A percentile compares a stretch with the other conserved stretches of the same genome.
These are phyloP conservation scores for Pantala flavescens DNA, from an alignment of 1,140 invertebrate genomes.

Conservation along the genomic window DNA sequence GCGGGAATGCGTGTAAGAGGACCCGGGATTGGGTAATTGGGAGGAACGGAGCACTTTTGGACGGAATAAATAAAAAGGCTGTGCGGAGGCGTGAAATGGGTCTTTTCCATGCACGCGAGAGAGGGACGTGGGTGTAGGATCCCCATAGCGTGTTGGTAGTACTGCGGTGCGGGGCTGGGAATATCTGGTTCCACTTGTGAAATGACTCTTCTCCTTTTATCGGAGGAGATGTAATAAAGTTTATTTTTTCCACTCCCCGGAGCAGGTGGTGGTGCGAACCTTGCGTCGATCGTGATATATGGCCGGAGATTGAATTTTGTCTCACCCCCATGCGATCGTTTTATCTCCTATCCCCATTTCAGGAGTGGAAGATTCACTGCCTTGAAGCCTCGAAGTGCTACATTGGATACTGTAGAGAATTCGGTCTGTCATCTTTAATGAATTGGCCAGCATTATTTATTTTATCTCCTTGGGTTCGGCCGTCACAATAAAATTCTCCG, in stretches of 20 bases:
- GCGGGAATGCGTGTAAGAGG: neutral
- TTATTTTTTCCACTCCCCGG: neutral
- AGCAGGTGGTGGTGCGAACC: neutral
- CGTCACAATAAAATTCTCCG: too few species aligned
- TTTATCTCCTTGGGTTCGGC: too few species aligned
- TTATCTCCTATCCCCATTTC: too few species aligned
- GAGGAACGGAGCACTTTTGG: neutral
- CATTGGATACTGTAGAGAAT: too few species aligned
- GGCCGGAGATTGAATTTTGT: neutral
- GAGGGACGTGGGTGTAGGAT: neutral
- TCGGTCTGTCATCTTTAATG: too few species aligned
- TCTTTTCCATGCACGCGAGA: neutral
- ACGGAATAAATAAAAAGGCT: neutral
- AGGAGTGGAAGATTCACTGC: too few species aligned
- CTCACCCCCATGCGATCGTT: too few species aligned
- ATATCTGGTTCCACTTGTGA: neutral
- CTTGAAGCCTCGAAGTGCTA: too few species aligned
- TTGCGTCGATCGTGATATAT: neutral
- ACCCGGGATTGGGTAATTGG: neutral
- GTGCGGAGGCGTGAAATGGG: neutral
- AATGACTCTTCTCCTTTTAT: neutral
- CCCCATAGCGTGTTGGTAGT: neutral
- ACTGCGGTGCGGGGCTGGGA: neutral
- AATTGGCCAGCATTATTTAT: too few species aligned
- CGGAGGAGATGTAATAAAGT: neutral